Evolutionary conservation across 2,113 vertebrate species (phyloP), one percentile per base, ranked within the genome.

Genomic region (Heterocephalus glaber): DNA sequence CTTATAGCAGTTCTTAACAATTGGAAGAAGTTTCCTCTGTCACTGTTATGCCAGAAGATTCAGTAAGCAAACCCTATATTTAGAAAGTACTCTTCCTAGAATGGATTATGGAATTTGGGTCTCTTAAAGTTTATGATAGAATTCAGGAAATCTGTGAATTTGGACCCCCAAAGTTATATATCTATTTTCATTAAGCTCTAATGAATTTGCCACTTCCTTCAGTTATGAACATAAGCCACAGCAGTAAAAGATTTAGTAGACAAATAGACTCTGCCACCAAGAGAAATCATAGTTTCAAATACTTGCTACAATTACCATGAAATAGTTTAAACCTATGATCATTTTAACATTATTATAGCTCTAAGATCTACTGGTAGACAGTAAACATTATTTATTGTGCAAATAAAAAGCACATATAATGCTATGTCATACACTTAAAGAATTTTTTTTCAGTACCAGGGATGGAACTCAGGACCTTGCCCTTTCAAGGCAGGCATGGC

Each of bases 321-420:
- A 88, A 93, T 61, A 65, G 47, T 63, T 93, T 77, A 93, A 87
- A 84, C 1, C n/a, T 33, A 82, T 63, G 30, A 89, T 61, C 74
- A 86, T 85, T 90, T 86, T 47, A 44, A 94, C 94, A 54, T 77
- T 72, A 95, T 76, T 66, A 30, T 35, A 93, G 52, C 66, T 76
- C 28, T 84, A 94, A 94, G 61, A 94, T 30, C 17, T 38, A 84
- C 4, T 77, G 19, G 70, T 52, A 94, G 56, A 92, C 14, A 77
- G 58, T 61, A 95, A 94, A 68, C 16, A 94, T 74, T 90, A 88
- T 77, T 90, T 88, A 93, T 41, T 56, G n/a, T 74, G 30, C 56
- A 81, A 90, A 89, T 87, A 70, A 95, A 96, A 96, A 83, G 20
- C 44, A 93, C 16, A 81, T 56, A n/a, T 20, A 94, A 80, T 85